A percentile compares a stretch with the other conserved stretches of the same genome.
phyloP scores from a whole-genome alignment of 2,888 invertebrate species.

The Dryomyza anilis region DNA sequence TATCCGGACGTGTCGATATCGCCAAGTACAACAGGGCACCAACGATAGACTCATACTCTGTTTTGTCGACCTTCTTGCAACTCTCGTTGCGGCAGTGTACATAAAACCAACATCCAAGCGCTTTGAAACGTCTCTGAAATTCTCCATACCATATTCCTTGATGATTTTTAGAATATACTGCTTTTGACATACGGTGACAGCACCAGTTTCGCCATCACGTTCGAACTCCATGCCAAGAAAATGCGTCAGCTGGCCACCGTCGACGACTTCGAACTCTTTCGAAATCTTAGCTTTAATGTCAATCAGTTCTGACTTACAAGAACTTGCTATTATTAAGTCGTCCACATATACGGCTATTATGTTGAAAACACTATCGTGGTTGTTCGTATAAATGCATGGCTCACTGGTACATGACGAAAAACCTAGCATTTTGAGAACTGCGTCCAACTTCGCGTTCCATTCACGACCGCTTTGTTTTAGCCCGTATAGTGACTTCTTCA shows the following conservation, averaged over 20 bases:
- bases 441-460: slow-evolving; percentile 12
- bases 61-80: slow-evolving; percentile 18
- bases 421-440: slow-evolving; percentile 10
- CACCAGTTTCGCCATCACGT: slow-evolving; percentile 8
- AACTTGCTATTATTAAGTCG: slow-evolving; percentile 27
- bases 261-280: slow-evolving; percentile 1
- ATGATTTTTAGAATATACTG: slow-evolving; percentile 13
- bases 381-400: slow-evolving; percentile 11
- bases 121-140: slow-evolving; percentile 17
- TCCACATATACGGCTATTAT: slow-evolving; percentile 23
- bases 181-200: neutral
- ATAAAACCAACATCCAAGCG: slow-evolving; percentile 27
- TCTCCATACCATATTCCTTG: slow-evolving; percentile 23
- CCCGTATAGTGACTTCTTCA: slow-evolving; percentile 28
- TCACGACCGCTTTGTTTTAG: slow-evolving; percentile 16
- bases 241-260: slow-evolving; percentile 22
- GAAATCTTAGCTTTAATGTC: slow-evolving; percentile 12
- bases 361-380: neutral
- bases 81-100: slow-evolving; percentile 13
- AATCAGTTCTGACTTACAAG: neutral
- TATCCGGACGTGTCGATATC: slow-evolving; percentile 30
- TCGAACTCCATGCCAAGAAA: slow-evolving; percentile 29
- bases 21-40: slow-evolving; percentile 32
- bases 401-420: slow-evolving; percentile 19
- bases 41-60: slow-evolving; percentile 28